phyloP scores from a whole-genome alignment of 2,113 vertebrate genomes.

The Lathamus discolor region DNA sequence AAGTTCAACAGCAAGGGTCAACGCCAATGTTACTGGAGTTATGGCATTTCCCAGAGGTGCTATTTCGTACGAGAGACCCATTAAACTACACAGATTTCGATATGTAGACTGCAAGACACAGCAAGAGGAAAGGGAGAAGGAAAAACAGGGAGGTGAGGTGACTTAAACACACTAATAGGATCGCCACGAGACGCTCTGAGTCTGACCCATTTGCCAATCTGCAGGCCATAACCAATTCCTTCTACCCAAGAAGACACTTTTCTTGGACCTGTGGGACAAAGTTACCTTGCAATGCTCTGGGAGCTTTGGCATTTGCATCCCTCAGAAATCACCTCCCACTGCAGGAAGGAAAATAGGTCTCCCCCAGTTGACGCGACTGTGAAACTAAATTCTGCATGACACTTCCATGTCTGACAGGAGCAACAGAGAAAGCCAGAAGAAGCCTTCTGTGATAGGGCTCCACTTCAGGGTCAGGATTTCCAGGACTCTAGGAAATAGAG shows the following conservation, averaged over 20 bases:
- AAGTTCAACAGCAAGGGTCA: neutral
- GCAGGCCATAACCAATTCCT: neutral
- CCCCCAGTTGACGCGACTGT: neutral
- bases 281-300: neutral
- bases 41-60: neutral
- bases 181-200: accelerated
- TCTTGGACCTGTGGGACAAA: neutral
- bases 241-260: neutral
- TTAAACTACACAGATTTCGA: neutral
- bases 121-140: neutral
- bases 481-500: neutral
- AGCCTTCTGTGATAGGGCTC: neutral
- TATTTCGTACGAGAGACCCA: accelerated
- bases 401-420: neutral
- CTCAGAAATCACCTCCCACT: neutral
- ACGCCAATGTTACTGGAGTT: neutral
- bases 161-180: neutral
- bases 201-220: accelerated
- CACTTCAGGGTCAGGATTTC: neutral
- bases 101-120: neutral
- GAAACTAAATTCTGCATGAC: neutral
- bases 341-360: neutral
- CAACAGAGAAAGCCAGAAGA: neutral
- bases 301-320: neutral
- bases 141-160: neutral